Conservation (phyloP, 2,888 invertebrate genomes). For the Miltochrista miniata region DNA sequence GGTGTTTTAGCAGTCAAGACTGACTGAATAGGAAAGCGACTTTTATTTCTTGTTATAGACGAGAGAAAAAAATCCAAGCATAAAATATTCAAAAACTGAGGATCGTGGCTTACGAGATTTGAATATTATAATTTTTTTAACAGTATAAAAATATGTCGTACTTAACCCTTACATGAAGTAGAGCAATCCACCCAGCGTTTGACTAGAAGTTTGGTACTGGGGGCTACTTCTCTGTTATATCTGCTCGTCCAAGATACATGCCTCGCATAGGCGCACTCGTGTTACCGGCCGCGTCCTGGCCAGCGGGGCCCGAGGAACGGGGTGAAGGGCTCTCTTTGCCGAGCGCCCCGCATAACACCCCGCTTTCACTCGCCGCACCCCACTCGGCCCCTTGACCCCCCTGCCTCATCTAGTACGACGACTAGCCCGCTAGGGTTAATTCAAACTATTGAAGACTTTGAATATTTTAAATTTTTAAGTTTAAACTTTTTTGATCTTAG, state of each 20-base stretch:
- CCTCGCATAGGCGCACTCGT: constrained; percentile 83
- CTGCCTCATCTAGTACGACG: constrained; percentile 79
- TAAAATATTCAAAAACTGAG: too few species aligned
- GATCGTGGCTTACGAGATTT: too few species aligned
- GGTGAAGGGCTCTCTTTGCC: constrained; percentile 31
- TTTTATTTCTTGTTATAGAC: too few species aligned
- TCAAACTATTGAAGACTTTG: constrained; percentile 75
- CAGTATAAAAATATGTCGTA: too few species aligned
- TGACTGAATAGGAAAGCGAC: too few species aligned
- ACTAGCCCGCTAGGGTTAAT: constrained; percentile 80
- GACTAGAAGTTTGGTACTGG: constrained; percentile 74
- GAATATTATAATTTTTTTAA: too few species aligned
- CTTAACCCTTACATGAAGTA: constrained; percentile 42
- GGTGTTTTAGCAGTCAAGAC: too few species aligned
- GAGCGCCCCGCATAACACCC: constrained; percentile 32
- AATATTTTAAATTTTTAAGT: constrained; percentile 66
- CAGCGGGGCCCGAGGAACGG: constrained; percentile 51
- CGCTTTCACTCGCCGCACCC: constrained; percentile 41
- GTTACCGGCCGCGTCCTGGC: constrained; percentile 81
- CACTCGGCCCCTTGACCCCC: constrained; percentile 52
- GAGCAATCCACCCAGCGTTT: constrained; percentile 52
- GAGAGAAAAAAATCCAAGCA: too few species aligned
- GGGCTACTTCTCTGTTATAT: constrained; percentile 84
- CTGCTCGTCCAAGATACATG: constrained; percentile 84
- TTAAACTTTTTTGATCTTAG: constrained; percentile 22